Conservation (phyloP, 2,113 vertebrate species). For the Zapornia atra region DNA sequence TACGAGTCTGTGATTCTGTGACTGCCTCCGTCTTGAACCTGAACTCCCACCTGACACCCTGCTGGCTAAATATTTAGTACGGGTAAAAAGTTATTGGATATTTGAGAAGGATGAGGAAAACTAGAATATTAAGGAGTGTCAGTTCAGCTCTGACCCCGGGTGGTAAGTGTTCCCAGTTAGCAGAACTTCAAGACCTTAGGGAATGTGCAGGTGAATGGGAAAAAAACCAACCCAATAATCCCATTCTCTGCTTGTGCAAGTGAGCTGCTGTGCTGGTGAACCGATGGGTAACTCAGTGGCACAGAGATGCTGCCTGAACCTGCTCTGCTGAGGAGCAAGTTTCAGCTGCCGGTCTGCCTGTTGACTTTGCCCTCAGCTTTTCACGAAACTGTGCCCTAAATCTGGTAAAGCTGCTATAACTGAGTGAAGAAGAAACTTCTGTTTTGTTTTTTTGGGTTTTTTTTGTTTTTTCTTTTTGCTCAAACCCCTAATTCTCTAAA, state of each 20-base stretch:
- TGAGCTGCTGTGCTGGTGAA: background rate
- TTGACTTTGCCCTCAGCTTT: background rate
- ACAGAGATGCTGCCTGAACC: background rate
- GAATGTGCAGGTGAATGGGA: background rate
- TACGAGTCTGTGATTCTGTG: no score
- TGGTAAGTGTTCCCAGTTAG: background rate
- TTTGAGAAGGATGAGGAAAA: background rate
- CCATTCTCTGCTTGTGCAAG: background rate
- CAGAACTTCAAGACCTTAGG: background rate
- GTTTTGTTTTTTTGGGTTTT: background rate
- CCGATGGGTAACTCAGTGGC: background rate
- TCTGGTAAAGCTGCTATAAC: background rate
- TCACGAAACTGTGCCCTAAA: background rate
- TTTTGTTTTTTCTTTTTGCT: background rate
- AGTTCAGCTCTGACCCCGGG: background rate
- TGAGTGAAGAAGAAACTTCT: background rate
- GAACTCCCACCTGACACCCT: background rate
- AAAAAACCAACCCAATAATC: background rate
- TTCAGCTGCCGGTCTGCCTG: background rate
- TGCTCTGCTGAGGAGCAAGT: background rate
- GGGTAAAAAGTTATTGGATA: fast-evolving
- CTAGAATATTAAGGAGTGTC: background rate
- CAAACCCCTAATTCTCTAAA: background rate
- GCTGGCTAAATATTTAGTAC: background rate
- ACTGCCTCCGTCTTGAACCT: background rate